These are phyloP conservation scores for Penaeus chinensis DNA, from an alignment of 1,140 invertebrate species.

Conservation along the genomic window DNA sequence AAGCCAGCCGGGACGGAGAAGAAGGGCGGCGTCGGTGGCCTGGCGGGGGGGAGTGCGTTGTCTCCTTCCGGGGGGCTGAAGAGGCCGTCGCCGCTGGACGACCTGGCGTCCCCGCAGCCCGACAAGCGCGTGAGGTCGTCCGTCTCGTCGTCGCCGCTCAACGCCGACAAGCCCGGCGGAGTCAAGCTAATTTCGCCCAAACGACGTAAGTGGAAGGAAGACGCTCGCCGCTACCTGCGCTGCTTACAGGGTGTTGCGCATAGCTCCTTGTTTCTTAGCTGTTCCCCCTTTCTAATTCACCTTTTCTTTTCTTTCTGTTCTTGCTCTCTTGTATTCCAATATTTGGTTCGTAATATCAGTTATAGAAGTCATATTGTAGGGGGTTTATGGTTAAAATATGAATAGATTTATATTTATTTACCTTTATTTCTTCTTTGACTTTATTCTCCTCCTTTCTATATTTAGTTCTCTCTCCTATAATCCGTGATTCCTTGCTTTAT, in stretches of 20 bases:
- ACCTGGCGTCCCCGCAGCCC: neutral
- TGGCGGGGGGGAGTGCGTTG: neutral
- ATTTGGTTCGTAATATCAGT: too few relatives aligned
- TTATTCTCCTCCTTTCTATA: neutral
- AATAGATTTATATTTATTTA: too few relatives aligned
- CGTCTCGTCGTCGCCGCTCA: conserved; percentile 48
- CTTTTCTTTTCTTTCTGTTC: neutral
- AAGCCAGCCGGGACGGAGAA: conserved; percentile 19
- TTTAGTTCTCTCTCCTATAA: neutral
- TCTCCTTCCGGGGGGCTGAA: conserved; percentile 1
- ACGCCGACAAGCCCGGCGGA: conserved; percentile 56
- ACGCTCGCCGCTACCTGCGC: too few relatives aligned
- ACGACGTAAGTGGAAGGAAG: conserved; percentile 56
- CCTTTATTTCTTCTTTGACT: too few relatives aligned
- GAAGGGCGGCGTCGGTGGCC: conserved; percentile 33
- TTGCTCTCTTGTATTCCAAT: neutral
- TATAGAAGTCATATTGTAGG: too few relatives aligned
- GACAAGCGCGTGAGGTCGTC: conserved; percentile 53
- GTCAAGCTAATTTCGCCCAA: conserved; percentile 63
- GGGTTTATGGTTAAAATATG: too few relatives aligned
- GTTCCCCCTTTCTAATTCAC: too few relatives aligned
- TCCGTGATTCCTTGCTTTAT: neutral
- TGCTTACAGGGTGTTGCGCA: neutral
- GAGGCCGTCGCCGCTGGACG: conserved; percentile 31
- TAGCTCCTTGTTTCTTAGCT: neutral